Evolutionary conservation across 1,140 invertebrate species (phyloP).

Genomic region (Eciton burchellii): DNA sequence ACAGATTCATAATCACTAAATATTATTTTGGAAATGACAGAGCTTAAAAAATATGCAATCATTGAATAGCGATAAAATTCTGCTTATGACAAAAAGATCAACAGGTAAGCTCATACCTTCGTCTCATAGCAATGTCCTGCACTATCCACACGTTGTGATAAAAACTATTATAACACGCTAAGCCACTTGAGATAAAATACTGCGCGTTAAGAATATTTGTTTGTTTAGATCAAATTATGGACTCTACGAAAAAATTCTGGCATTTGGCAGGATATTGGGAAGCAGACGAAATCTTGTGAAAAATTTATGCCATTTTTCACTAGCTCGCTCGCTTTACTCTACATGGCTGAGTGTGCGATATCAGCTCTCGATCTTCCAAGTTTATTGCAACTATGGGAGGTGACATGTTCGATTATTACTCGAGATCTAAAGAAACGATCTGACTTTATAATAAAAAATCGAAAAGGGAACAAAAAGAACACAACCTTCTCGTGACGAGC

Average conservation of each 20-base stretch:
- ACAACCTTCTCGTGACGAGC: slow-evolving; percentile 80
- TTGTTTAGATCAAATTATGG: slow-evolving; percentile 28
- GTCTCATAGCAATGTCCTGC: slow-evolving; percentile 39
- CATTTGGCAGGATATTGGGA: neutral
- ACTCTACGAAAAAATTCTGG: slow-evolving; percentile 13
- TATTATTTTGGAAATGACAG: slow-evolving; percentile 5
- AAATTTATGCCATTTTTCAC: slow-evolving; percentile 43
- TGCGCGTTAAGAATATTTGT: slow-evolving; percentile 44
- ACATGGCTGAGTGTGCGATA: slow-evolving; percentile 18
- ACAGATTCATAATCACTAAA: slow-evolving; percentile 8
- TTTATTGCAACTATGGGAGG: slow-evolving; percentile 34
- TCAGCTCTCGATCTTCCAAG: neutral
- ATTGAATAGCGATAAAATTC: slow-evolving; percentile 24
- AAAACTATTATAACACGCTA: slow-evolving; percentile 43
- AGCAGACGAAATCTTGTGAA: slow-evolving; percentile 36
- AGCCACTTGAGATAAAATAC: slow-evolving; percentile 51
- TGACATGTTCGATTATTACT: slow-evolving; percentile 35
- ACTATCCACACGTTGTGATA: slow-evolving; percentile 40
- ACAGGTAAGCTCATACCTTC: slow-evolving; percentile 57
- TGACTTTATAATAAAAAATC: neutral
- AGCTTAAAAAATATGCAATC: slow-evolving; percentile 34
- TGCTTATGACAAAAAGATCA: slow-evolving; percentile 43
- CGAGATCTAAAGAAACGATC: neutral
- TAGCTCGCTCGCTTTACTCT: slow-evolving; percentile 3
- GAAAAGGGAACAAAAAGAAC: neutral